A percentile compares a stretch with the other conserved stretches of the same genome.
phyloP scores from a whole-genome alignment of 2,888 invertebrate genomes.

The Incurvaria masculella region DNA sequence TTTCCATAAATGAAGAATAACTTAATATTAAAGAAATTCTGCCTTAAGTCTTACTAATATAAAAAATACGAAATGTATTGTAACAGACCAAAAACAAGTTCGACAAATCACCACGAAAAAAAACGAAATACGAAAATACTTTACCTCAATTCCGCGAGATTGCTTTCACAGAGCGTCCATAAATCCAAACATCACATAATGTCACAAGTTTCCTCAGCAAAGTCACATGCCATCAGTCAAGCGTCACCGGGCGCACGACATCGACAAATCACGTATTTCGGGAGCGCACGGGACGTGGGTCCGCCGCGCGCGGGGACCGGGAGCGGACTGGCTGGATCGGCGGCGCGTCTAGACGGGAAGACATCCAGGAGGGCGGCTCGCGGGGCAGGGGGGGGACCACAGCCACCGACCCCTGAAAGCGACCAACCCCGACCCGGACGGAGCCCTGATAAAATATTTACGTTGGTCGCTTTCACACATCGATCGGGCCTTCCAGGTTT shows the following conservation, averaged over 20 bases:
- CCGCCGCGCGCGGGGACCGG: constrained; percentile 25
- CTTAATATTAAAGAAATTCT: too few species aligned
- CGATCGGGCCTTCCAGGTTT: constrained; percentile 1
- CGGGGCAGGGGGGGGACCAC: constrained; percentile 27
- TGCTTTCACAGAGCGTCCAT: not conserved
- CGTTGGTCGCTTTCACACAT: constrained; percentile 7
- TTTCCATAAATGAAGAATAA: too few species aligned
- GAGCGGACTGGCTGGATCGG: constrained; percentile 29
- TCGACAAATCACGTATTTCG: not conserved
- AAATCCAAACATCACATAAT: not conserved
- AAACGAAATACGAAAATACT: too few species aligned
- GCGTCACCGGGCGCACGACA: too few species aligned
- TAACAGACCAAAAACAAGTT: too few species aligned
- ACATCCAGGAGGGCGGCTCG: constrained; percentile 11
- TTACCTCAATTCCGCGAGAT: not conserved
- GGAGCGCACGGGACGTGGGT: constrained; percentile 16
- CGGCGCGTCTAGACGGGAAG: constrained; percentile 39
- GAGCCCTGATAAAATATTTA: constrained; percentile 18
- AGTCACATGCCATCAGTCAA: not conserved
- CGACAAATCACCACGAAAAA: too few species aligned
- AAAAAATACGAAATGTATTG: too few species aligned
- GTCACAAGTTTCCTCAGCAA: not conserved
- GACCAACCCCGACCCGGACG: constrained; percentile 33
- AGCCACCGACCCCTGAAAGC: constrained; percentile 30
- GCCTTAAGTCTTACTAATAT: too few species aligned